Conservation (phyloP, 2,888 invertebrate species). For the Phania funesta region DNA sequence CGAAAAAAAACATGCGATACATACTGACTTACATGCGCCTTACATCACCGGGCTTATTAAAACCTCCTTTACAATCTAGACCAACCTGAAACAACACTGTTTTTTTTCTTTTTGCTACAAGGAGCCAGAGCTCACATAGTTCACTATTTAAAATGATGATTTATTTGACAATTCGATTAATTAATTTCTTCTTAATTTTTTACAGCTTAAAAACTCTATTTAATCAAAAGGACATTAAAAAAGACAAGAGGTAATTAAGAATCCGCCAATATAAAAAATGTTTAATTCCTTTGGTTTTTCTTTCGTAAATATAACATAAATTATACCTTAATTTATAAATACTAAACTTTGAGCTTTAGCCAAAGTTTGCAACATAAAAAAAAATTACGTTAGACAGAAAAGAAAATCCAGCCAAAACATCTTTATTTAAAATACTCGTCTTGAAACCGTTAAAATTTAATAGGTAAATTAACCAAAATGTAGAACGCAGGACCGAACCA, state of each 20-base stretch:
- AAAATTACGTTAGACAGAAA: background rate
- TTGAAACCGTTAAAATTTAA: slow-evolving; percentile 3
- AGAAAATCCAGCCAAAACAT: background rate
- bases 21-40: too few species aligned
- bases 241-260: slow-evolving; percentile 11
- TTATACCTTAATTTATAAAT: background rate
- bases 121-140: too few species aligned
- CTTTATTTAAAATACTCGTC: slow-evolving; percentile 12
- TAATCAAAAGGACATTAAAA: too few species aligned
- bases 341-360: slow-evolving; percentile 12
- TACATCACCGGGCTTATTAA: too few species aligned
- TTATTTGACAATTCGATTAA: too few species aligned
- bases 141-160: too few species aligned
- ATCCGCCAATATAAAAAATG: background rate
- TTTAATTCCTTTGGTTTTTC: background rate
- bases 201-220: too few species aligned
- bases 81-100: too few species aligned
- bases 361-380: slow-evolving; percentile 3
- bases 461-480: background rate
- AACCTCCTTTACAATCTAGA: too few species aligned
- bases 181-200: too few species aligned
- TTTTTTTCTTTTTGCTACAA: too few species aligned
- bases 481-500: background rate
- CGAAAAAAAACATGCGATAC: too few species aligned
- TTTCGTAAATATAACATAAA: slow-evolving; percentile 8